Evolutionary conservation across 2,888 invertebrate genomes (phyloP).

Genomic region (Napeogenes sylphis): DNA sequence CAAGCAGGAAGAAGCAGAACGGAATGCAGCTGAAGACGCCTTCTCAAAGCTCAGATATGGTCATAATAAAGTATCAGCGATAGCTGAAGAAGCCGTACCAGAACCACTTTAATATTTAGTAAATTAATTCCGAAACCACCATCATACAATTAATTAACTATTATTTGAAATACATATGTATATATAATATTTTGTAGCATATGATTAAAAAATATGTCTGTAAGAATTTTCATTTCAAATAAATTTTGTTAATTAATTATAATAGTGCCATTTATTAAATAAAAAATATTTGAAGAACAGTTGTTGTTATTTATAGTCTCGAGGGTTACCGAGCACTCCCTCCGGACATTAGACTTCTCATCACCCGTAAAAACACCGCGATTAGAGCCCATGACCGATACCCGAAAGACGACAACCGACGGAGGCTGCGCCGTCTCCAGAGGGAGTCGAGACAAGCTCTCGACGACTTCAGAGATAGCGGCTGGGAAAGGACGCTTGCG

Average conservation of each 20-base stretch:
- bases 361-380: too few species aligned
- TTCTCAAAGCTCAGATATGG: slow-evolving; percentile 31
- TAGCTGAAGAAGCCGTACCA: neutral
- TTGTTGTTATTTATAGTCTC: neutral
- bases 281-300: slow-evolving; percentile 11
- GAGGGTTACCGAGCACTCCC: too few species aligned
- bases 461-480: too few species aligned
- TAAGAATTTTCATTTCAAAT: slow-evolving; percentile 8
- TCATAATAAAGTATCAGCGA: slow-evolving; percentile 30
- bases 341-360: too few species aligned
- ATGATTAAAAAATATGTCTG: slow-evolving; percentile 1
- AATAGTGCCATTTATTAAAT: slow-evolving; percentile 22
- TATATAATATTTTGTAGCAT: neutral
- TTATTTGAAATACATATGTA: too few species aligned
- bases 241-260: slow-evolving; percentile 9
- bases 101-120: neutral
- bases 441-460: too few species aligned
- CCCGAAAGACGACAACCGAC: too few species aligned
- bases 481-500: too few species aligned
- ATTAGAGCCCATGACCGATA: too few species aligned
- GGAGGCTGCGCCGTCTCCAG: too few species aligned
- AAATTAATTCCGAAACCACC: too few species aligned
- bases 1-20: slow-evolving; percentile 51
- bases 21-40: slow-evolving; percentile 49
- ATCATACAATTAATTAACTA: too few species aligned